These are phyloP conservation scores for Volucella zonaria DNA, from an alignment of 2,888 invertebrate genomes.

Conservation along the genomic window DNA sequence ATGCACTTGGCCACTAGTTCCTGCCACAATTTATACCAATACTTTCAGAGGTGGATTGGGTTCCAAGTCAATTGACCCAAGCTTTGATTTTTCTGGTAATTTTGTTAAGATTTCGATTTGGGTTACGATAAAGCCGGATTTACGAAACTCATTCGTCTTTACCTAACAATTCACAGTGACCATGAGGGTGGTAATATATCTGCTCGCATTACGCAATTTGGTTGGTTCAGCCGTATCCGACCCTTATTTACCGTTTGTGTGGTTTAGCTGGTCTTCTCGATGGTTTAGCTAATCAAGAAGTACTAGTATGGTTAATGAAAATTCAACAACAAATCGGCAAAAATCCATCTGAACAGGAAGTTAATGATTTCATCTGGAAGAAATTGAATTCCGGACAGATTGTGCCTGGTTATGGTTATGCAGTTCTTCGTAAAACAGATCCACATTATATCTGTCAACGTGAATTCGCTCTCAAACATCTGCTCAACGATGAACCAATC, in stretches of 20 bases:
- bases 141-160: constrained; percentile 92
- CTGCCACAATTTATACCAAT: constrained; percentile 93
- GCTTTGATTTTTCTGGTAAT: constrained; percentile 93
- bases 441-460: constrained; percentile 91
- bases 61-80: constrained; percentile 89
- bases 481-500: constrained; percentile 92
- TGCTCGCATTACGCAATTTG: constrained; percentile 93
- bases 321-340: constrained; percentile 93
- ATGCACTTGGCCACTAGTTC: constrained; percentile 93
- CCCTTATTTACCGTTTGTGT: constrained; percentile 92
- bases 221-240: constrained; percentile 94
- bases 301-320: constrained; percentile 96
- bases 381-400: constrained; percentile 94
- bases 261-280: constrained; percentile 95
- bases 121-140: constrained; percentile 89
- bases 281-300: constrained; percentile 95
- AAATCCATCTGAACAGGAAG: constrained; percentile 92
- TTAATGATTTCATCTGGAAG: constrained; percentile 98
- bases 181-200: constrained; percentile 96
- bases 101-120: constrained; percentile 91
- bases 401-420: constrained; percentile 95
- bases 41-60: constrained; percentile 87
- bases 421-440: constrained; percentile 94
- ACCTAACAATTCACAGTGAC: constrained; percentile 92
- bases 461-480: constrained; percentile 92